Conservation (phyloP, 2,888 invertebrate species). For the Machimus atricapillus region DNA sequence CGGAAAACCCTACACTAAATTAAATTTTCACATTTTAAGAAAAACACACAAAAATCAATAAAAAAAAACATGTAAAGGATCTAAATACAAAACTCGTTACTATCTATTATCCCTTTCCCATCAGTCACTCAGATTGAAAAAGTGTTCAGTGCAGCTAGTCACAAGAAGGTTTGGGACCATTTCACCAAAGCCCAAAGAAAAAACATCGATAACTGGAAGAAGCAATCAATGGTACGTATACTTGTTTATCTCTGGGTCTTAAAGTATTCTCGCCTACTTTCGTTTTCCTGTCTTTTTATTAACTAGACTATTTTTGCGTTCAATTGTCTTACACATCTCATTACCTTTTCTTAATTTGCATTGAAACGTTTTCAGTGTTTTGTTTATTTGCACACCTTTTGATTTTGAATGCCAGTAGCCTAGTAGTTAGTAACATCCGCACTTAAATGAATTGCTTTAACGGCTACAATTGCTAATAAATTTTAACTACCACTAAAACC, state of each 20-base stretch:
- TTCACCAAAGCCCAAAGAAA: slow-evolving; percentile 99
- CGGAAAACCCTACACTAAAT: not conserved
- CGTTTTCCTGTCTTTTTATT: not conserved
- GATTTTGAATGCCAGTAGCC: not conserved
- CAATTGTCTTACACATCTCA: not conserved
- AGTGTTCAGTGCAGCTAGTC: slow-evolving; percentile 93
- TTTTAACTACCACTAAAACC: not conserved
- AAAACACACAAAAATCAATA: slow-evolving; percentile 43
- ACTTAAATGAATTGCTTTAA: not conserved
- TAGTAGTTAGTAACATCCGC: not conserved
- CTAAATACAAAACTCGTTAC: slow-evolving; percentile 53
- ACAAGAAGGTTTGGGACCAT: slow-evolving; percentile 99
- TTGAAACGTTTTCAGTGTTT: not conserved
- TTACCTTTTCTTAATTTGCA: not conserved
- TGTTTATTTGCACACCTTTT: not conserved
- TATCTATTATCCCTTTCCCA: slow-evolving; percentile 59
- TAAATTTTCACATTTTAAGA: slow-evolving; percentile 19
- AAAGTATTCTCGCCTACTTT: slow-evolving; percentile 6
- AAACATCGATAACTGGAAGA: slow-evolving; percentile 98
- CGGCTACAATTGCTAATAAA: not conserved
- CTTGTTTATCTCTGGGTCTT: slow-evolving; percentile 3
- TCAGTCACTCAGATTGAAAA: slow-evolving; percentile 99
- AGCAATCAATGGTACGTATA: slow-evolving; percentile 88
- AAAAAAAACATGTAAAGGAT: slow-evolving; percentile 39
- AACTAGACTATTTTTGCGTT: not conserved